phyloP scores from a whole-genome alignment of 2,888 invertebrate species.

The Stenurella melanura region DNA sequence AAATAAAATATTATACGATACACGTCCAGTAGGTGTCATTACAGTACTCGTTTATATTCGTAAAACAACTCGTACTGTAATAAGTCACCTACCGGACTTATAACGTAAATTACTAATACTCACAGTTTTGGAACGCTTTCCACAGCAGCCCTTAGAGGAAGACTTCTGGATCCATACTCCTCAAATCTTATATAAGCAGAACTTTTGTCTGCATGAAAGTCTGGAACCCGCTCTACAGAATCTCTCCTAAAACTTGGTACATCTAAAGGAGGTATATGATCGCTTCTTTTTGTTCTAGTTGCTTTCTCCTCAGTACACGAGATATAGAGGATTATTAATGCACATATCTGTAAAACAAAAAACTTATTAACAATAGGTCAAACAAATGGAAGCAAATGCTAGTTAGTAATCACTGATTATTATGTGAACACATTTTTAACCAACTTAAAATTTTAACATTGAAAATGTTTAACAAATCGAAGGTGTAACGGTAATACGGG shows the following conservation, averaged over 20 bases:
- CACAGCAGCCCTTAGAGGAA: constrained; percentile 85
- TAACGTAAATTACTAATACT: too few species aligned
- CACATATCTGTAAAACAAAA: constrained; percentile 62
- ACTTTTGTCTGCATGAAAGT: constrained; percentile 44
- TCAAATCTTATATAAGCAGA: constrained; percentile 61
- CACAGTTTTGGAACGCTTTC: constrained; percentile 80
- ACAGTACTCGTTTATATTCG: too few species aligned
- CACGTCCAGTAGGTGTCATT: too few species aligned
- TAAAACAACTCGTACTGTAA: too few species aligned
- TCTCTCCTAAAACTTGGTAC: constrained; percentile 71
- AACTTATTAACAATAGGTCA: not conserved
- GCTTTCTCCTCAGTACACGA: constrained; percentile 63
- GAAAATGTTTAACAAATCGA: too few species aligned
- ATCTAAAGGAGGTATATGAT: constrained; percentile 65
- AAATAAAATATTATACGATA: too few species aligned
- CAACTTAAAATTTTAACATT: too few species aligned
- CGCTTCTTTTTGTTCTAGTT: constrained; percentile 58
- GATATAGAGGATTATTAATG: constrained; percentile 60
- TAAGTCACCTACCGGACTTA: too few species aligned
- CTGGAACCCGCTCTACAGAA: constrained; percentile 73
- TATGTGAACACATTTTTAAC: too few species aligned
- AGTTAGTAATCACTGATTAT: too few species aligned
- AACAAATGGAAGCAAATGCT: not conserved
- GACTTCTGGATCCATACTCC: constrained; percentile 71
- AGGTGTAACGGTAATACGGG: too few species aligned